Conservation (phyloP, 2,113 vertebrate species). For the Coracopsis vasa region DNA sequence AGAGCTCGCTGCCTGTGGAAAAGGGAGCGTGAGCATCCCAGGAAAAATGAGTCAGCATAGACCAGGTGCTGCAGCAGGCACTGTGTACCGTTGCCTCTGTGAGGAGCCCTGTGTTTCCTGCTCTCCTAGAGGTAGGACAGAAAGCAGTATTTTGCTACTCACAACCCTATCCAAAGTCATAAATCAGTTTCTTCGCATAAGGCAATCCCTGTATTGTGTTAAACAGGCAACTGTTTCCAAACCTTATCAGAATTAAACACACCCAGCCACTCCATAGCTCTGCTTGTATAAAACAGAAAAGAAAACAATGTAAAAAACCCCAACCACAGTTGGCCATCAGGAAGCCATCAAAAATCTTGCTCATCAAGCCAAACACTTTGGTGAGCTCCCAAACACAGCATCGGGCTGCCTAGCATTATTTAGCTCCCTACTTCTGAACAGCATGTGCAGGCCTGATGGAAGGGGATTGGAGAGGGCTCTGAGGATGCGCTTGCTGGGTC, state of each 20-base stretch:
- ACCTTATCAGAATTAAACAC: not conserved
- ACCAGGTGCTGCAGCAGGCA: not conserved
- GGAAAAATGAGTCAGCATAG: not conserved
- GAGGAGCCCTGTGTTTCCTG: not conserved
- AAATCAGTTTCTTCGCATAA: not conserved
- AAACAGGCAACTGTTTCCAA: not conserved
- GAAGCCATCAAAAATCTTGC: not conserved
- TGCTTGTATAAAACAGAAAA: not conserved
- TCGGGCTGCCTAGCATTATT: not conserved
- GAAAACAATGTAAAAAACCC: not conserved
- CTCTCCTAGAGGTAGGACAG: not conserved
- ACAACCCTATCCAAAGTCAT: not conserved
- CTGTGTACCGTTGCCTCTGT: accelerated
- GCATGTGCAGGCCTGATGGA: not conserved
- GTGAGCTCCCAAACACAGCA: not conserved
- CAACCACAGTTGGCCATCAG: not conserved
- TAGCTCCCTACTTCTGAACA: not conserved
- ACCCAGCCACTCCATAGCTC: not conserved
- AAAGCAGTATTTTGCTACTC: not conserved
- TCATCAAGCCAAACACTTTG: not conserved
- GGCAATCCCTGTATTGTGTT: not conserved
- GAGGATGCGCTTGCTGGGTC: not conserved
- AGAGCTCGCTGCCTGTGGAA: not conserved
- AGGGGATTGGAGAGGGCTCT: not conserved
- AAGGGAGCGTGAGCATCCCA: accelerated